Evolutionary conservation across 2,888 invertebrate genomes (phyloP), one percentile per base, ranked within the genome.

Genomic region (Lithodes maja): DNA sequence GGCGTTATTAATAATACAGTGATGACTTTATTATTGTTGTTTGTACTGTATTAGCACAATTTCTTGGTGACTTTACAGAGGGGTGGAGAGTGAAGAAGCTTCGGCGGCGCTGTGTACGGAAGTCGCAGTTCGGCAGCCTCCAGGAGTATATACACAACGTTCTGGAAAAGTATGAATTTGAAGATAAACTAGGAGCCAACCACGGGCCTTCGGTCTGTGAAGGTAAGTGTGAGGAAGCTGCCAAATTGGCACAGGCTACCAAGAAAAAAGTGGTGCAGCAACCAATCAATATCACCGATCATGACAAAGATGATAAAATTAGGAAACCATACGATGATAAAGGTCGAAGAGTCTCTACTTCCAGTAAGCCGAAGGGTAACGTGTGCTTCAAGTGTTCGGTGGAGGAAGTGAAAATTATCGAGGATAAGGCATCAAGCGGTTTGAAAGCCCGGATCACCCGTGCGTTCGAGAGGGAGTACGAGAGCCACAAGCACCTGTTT

Each of bases 41-140:
- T 33, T 33, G 33, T 33, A 33, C 33, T 33, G 33, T 33, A 33
- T 33, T 33, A 33, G 33, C 33, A 33, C 33, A 33, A 33, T 33
- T 33, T 33, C 33, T 33, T 33, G 33, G 33, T 33, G 33, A 33
- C 33, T 2, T 86, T 87, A 61, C 87, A 90, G 90, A 90, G 69
- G 87, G 87, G 1, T 53, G 82, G 17, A 61, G 78, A 33, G 15
- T 90, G 83, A 86, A 83, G 77, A 90, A 86, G 74, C 83, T 77
- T 1, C 74, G 90, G 12, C 83, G 90, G 15, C 85, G 88, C 12
- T 83, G 88, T 83, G 88, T 85, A 49, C 82, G 85, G 15, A 90
- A 90, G 85, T 83, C 82, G 3, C 74, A 80, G n/a, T 83, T 90
- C 71, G 9, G 2, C 15, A 75, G 69, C 49, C 87, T 90, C 12